Conservation (phyloP, 2,797 vertebrate species). For the Poeciliopsis turneri region DNA sequence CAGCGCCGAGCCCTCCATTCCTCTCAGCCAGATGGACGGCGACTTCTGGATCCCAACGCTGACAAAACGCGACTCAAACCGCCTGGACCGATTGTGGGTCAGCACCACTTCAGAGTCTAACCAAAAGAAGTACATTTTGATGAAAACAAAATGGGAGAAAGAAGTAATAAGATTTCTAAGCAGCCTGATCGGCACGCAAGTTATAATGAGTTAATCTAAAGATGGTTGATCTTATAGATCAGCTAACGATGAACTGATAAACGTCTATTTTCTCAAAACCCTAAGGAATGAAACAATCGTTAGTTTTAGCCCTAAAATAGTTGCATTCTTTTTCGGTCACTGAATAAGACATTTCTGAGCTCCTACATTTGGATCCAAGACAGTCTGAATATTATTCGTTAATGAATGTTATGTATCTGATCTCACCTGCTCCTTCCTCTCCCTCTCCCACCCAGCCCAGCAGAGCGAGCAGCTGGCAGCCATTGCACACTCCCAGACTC, state of each 20-base stretch:
- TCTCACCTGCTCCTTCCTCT: conserved; percentile 58
- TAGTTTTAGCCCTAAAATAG: too few species aligned
- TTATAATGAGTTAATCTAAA: too few species aligned
- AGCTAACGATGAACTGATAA: too few species aligned
- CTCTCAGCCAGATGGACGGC: conserved; percentile 86
- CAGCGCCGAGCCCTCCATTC: conserved; percentile 88
- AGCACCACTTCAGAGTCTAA: conserved; percentile 81
- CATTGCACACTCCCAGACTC: conserved; percentile 93
- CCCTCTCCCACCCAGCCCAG: conserved; percentile 89
- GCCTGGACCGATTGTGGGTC: conserved; percentile 86
- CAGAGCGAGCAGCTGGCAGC: conserved; percentile 91
- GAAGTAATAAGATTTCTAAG: not conserved
- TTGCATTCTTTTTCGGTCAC: too few species aligned
- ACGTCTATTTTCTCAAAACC: too few species aligned
- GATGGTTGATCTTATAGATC: too few species aligned
- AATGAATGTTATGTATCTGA: not conserved
- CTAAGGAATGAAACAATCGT: too few species aligned
- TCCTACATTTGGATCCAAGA: not conserved
- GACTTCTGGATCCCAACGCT: conserved; percentile 84
- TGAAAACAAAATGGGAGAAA: not conserved
- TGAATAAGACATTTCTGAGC: not conserved
- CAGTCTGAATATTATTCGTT: not conserved
- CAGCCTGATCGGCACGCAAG: not conserved
- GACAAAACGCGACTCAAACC: conserved; percentile 92
- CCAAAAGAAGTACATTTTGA: not conserved